Percentiles rank a stretch among this genome's conserved stretches.
These are phyloP conservation scores for Heliconius himera DNA, from an alignment of 1,140 invertebrate genomes.

Conservation along the genomic window DNA sequence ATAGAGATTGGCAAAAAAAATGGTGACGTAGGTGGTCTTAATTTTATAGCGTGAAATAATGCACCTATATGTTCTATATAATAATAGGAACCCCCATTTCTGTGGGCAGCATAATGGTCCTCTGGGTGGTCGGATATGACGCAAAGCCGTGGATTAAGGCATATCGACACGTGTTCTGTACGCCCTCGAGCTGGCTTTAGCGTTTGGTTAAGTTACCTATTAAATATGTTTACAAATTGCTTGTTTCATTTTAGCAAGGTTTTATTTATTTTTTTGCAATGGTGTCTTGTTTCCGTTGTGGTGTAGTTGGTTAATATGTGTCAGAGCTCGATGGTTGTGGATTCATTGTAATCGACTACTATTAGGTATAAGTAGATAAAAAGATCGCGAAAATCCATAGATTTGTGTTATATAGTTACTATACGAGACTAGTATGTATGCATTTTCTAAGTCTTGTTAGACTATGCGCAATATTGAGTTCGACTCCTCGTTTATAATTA, in stretches of 20 bases:
- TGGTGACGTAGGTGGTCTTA: slow-evolving; percentile 68
- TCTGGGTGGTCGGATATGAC: slow-evolving; percentile 75
- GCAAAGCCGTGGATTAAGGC: slow-evolving; percentile 70
- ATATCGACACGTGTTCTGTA: slow-evolving; percentile 76
- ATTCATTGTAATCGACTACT: neutral
- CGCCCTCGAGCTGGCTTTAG: slow-evolving; percentile 66
- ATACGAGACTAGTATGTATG: too few species aligned
- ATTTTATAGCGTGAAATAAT: slow-evolving; percentile 75
- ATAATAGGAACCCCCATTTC: slow-evolving; percentile 68
- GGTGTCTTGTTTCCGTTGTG: slow-evolving; percentile 21
- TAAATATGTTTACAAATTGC: slow-evolving; percentile 3
- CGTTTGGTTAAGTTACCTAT: slow-evolving; percentile 28
- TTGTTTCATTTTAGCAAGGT: neutral
- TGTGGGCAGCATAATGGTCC: slow-evolving; percentile 67
- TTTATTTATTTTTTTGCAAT: neutral
- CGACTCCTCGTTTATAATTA: too few species aligned
- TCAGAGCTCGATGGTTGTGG: neutral
- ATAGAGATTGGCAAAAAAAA: slow-evolving; percentile 56
- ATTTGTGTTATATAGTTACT: too few species aligned
- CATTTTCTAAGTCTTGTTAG: too few species aligned
- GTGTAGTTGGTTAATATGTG: too few species aligned
- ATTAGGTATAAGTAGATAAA: neutral
- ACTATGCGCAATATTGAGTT: too few species aligned
- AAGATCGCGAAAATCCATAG: too few species aligned
- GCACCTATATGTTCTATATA: slow-evolving; percentile 71